Evolutionary conservation across 2,113 vertebrate species (phyloP), one percentile per base, ranked within the genome.

Genomic region (Hepsetus odoe): DNA sequence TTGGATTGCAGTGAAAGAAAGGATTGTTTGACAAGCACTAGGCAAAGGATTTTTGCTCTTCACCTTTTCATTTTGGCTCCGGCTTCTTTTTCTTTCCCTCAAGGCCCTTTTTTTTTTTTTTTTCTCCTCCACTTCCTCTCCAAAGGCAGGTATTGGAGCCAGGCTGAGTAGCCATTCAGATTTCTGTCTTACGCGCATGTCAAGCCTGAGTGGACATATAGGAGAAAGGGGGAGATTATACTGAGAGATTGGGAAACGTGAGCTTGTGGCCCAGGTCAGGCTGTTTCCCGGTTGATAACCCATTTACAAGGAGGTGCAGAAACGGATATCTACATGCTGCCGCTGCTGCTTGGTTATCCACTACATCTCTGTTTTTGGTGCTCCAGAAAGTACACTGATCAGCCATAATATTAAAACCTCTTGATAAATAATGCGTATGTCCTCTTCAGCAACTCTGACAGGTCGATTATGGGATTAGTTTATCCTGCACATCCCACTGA

Each of bases 1-100:
- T 92, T 92, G 90, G 90, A 90, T 88, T 72, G 88, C 85, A 83
- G 83, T 93, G 91, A 93, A 93, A 90, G 91, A 89, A 87, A 79
- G 90, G 86, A 91, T 92, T 93, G 92, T 93, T 92, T 92, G 88
- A 90, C 88, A 82, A 72, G 88, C 83, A 85, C 88, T 87, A 86
- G 91, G 89, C 89, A 89, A 85, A 85, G 88, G 90, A 89, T 90
- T 90, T 90, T 90, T 89, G 89, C 90, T 91, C 89, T 80, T 90
- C 90, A 90, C 90, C 90, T 92, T 91, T 90, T 92, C 86, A 88
- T 72, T 89, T 89, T 90, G 90, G 91, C 92, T 90, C 83, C 49
- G 18, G 59, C 64, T 58, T 16, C 26, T 35, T 79, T 79, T 78
- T 55, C 53, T 76, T 49, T 70, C 38, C 69, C 33, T 32, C 18